Conservation (phyloP, 1,140 invertebrate species). For the Hirudo medicinalis region DNA sequence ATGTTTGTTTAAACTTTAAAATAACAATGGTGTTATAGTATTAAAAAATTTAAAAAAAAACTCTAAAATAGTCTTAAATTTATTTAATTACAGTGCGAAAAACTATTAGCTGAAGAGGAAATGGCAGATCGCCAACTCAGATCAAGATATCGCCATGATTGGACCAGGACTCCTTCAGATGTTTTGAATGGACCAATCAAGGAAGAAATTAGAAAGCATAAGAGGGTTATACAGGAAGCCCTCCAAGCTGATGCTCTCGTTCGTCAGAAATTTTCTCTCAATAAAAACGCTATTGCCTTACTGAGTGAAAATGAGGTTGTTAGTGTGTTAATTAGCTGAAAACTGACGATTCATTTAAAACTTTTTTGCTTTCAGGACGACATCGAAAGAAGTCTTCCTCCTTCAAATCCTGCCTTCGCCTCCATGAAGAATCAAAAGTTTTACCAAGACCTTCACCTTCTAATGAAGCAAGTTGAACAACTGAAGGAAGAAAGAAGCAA, state of each 20-base stretch:
- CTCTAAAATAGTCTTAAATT: neutral
- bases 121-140: slow-evolving; percentile 73
- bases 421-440: slow-evolving; percentile 39
- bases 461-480: slow-evolving; percentile 77
- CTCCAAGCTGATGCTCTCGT: slow-evolving; percentile 62
- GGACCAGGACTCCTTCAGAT: slow-evolving; percentile 74
- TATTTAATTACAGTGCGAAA: slow-evolving; percentile 50
- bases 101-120: slow-evolving; percentile 78
- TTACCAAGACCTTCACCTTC: slow-evolving; percentile 54
- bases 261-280: slow-evolving; percentile 66
- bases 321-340: neutral
- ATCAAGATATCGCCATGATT: slow-evolving; percentile 70
- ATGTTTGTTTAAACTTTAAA: neutral
- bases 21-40: no score
- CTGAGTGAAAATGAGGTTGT: slow-evolving; percentile 56
- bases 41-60: no score
- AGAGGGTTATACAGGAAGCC: slow-evolving; percentile 75
- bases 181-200: slow-evolving; percentile 66
- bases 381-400: slow-evolving; percentile 40
- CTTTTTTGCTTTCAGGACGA: slow-evolving; percentile 35
- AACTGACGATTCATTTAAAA: neutral
- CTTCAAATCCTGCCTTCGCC: slow-evolving; percentile 30
- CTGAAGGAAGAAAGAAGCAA: slow-evolving; percentile 76
- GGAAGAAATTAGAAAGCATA: slow-evolving; percentile 74
- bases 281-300: slow-evolving; percentile 66